A percentile compares a stretch with the other conserved stretches of the same genome.
phyloP scores from a whole-genome alignment of 2,113 vertebrate genomes.

The Daboia siamensis region DNA sequence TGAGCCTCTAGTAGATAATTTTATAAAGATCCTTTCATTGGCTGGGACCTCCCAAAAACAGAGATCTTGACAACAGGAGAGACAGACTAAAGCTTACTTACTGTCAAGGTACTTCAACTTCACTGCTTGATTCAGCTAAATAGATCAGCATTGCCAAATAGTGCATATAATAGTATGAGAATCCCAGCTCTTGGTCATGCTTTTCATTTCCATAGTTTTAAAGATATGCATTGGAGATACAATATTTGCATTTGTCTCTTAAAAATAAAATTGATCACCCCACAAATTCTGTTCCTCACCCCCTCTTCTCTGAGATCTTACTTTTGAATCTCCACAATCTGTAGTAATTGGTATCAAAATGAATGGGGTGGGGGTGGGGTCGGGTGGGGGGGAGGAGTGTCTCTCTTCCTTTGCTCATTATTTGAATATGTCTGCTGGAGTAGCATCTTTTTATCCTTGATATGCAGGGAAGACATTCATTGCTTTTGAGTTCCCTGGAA shows the following conservation, averaged over 20 bases:
- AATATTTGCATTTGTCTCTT: background rate
- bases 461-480: background rate
- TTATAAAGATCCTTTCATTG: background rate
- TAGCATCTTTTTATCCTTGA: background rate
- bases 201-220: background rate
- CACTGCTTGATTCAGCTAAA: background rate
- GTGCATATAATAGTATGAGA: background rate
- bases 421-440: background rate
- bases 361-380: background rate
- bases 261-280: background rate
- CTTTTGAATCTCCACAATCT: background rate
- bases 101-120: background rate
- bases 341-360: background rate
- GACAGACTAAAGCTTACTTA: background rate
- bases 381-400: background rate
- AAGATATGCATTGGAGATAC: background rate
- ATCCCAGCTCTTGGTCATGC: background rate
- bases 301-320: background rate
- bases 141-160: background rate
- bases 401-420: background rate
- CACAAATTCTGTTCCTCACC: background rate
- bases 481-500: background rate
- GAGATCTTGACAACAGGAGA: background rate
- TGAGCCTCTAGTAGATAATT: background rate
- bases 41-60: background rate